Percentiles rank a stretch among this genome's conserved stretches.
These are phyloP conservation scores for Drosophila paucipuncta DNA, from an alignment of 2,888 invertebrate genomes.

Conservation along the genomic window DNA sequence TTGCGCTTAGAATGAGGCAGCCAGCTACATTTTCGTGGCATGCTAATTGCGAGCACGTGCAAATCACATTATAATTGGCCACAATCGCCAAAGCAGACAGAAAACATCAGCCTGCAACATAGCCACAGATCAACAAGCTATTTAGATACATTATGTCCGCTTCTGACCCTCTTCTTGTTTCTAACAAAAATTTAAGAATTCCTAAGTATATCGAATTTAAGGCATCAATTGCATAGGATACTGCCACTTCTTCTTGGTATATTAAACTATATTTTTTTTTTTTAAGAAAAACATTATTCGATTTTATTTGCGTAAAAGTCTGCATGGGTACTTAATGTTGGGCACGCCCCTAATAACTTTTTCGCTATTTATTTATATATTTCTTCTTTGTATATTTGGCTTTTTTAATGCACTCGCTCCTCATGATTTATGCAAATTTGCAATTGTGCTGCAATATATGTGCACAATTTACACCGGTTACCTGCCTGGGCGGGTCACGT, in stretches of 20 bases:
- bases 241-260: neutral
- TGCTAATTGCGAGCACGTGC: constrained; percentile 44
- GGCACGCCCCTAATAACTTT: constrained; percentile 22
- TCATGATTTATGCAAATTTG: constrained; percentile 74
- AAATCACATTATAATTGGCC: constrained; percentile 60
- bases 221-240: neutral
- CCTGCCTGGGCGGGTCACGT: constrained; percentile 51
- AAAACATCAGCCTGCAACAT: constrained; percentile 1
- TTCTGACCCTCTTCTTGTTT: neutral
- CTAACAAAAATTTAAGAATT: neutral
- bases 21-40: constrained; percentile 47
- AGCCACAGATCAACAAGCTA: constrained; percentile 1
- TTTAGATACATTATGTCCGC: neutral
- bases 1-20: neutral
- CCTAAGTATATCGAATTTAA: neutral
- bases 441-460: constrained; percentile 63
- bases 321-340: constrained; percentile 32
- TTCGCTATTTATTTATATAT: constrained; percentile 2
- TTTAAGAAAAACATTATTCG: neutral
- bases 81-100: constrained; percentile 29
- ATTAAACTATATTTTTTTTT: neutral
- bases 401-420: constrained; percentile 60
- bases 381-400: constrained; percentile 11
- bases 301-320: constrained; percentile 7
- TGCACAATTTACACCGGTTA: constrained; percentile 63